A percentile compares a stretch with the other conserved stretches of the same genome.
Evolutionary conservation across 1,140 invertebrate genomes (phyloP).

Genomic region (Drosophila truncata): DNA sequence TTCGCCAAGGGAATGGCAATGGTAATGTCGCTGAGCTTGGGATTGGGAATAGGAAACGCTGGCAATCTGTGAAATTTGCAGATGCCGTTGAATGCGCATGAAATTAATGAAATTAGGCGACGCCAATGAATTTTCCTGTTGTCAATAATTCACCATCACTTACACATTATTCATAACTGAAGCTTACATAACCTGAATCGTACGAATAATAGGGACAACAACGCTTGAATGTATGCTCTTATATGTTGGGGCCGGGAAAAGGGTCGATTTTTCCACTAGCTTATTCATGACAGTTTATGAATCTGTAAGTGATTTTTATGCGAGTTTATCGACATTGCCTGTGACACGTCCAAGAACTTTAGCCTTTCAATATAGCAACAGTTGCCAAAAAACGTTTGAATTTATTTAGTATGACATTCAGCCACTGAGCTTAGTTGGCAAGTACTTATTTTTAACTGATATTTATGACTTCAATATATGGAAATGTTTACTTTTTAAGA

Average conservation of each 20-base stretch:
- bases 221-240: background rate
- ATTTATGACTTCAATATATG: background rate
- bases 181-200: slow-evolving; percentile 22
- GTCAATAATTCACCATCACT: slow-evolving; percentile 48
- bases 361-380: slow-evolving; percentile 11
- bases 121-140: slow-evolving; percentile 56
- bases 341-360: slow-evolving; percentile 42
- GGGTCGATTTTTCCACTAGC: slow-evolving; percentile 32
- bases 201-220: background rate
- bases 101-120: slow-evolving; percentile 79
- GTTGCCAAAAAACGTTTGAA: slow-evolving; percentile 17
- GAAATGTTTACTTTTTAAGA: background rate
- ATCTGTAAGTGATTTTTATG: slow-evolving; percentile 64
- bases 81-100: slow-evolving; percentile 69
- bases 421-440: background rate
- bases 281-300: slow-evolving; percentile 50
- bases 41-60: background rate
- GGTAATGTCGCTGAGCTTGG: background rate
- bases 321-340: slow-evolving; percentile 57
- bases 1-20: background rate
- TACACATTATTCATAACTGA: slow-evolving; percentile 66
- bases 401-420: slow-evolving; percentile 2
- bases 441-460: background rate
- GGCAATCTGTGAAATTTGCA: slow-evolving; percentile 70
- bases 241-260: background rate